Conservation (phyloP, 2,797 vertebrate species). For the Rhinogobio ventralis region DNA sequence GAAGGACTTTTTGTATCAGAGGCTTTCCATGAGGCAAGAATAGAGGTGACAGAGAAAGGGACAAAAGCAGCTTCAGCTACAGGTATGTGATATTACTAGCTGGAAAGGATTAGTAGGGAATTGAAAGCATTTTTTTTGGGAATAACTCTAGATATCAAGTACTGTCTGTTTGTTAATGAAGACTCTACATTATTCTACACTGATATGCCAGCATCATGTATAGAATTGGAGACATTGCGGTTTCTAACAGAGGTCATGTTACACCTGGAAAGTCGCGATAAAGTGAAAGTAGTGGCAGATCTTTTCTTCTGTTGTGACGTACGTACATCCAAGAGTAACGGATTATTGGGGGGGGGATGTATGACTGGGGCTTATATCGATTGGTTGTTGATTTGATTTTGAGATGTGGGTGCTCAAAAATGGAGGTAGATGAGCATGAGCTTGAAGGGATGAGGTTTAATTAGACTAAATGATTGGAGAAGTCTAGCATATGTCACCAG, state of each 20-base stretch:
- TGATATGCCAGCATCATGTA: neutral
- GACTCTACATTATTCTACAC: neutral
- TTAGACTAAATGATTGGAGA: neutral
- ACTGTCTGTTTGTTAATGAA: neutral
- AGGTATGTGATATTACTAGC: slow-evolving; percentile 71
- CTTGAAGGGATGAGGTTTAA: neutral
- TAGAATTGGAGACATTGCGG: neutral
- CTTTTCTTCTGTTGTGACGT: neutral
- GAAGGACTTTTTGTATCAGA: slow-evolving; percentile 87
- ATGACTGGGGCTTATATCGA: too few species aligned
- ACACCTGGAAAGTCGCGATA: neutral
- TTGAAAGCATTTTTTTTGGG: neutral
- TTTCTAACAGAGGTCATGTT: neutral
- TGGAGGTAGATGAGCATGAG: too few species aligned
- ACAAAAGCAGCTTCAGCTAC: slow-evolving; percentile 86
- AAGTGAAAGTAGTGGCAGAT: neutral
- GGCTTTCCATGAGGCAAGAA: slow-evolving; percentile 86
- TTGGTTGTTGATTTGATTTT: too few species aligned
- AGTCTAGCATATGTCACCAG: neutral
- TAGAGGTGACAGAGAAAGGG: slow-evolving; percentile 88
- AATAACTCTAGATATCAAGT: neutral
- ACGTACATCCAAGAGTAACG: neutral
- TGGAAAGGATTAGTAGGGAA: neutral
- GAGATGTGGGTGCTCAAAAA: too few species aligned
- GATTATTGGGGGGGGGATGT: neutral